Evolutionary conservation across 2,797 vertebrate species (phyloP).

Genomic region (Crax fasciolata): DNA sequence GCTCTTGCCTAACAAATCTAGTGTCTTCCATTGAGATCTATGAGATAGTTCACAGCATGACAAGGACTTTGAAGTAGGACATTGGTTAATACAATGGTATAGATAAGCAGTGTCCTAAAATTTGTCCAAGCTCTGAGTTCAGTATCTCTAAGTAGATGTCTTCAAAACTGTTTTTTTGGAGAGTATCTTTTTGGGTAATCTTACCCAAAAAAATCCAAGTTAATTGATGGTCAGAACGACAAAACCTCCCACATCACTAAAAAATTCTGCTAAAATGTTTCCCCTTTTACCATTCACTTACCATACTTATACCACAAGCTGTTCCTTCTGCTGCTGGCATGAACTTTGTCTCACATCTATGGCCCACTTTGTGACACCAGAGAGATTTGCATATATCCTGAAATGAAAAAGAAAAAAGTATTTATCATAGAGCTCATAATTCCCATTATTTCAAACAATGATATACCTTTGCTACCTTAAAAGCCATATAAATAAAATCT

Average conservation of each 20-base stretch:
- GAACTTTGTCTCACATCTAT: constrained; percentile 98
- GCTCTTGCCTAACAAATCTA: not conserved
- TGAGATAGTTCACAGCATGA: not conserved
- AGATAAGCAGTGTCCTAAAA: not conserved
- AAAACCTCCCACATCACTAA: not conserved
- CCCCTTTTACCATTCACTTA: constrained; percentile 61
- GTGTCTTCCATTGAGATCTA: not conserved
- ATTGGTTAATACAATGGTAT: not conserved
- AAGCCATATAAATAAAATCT: not conserved
- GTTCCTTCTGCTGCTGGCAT: constrained; percentile 99
- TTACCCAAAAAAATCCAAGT: not conserved
- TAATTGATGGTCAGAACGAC: not conserved
- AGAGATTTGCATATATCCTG: constrained; percentile 99
- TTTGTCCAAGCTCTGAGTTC: not conserved
- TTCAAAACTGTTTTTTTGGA: not conserved
- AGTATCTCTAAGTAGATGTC: not conserved
- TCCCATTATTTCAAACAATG: not conserved
- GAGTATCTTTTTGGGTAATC: not conserved
- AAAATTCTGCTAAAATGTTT: not conserved
- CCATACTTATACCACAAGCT: constrained; percentile 93
- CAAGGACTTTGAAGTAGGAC: not conserved
- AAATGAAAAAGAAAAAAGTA: constrained; percentile 47
- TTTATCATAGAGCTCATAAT: not conserved
- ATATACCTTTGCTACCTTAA: not conserved
- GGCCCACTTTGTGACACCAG: constrained; percentile 95